These are phyloP conservation scores for Trididemnum clinides DNA, from an alignment of 23 tunicate species.

Conservation along the genomic window DNA sequence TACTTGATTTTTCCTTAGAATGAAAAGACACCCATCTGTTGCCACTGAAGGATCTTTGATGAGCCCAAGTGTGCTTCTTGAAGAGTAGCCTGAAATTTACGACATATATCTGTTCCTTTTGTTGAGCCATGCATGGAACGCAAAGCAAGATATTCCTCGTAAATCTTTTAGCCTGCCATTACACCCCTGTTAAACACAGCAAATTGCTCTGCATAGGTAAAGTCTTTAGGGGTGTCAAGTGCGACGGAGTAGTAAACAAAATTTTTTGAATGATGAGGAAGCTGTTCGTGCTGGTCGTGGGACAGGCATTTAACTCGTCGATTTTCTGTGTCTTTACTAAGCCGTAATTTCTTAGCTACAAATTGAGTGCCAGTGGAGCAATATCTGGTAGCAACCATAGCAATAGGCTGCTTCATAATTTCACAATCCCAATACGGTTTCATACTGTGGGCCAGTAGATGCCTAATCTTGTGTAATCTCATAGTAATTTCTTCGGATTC, in stretches of 20 bases:
- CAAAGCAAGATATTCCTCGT: slow-evolving; percentile 39
- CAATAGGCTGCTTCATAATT: neutral
- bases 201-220: slow-evolving; percentile 20
- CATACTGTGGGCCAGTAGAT: slow-evolving; percentile 42
- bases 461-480: slow-evolving; percentile 16
- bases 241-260: too few species aligned
- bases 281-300: slow-evolving; percentile 20
- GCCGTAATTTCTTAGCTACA: slow-evolving; percentile 10
- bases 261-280: neutral
- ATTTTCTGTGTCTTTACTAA: slow-evolving; percentile 15
- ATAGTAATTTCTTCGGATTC: slow-evolving; percentile 12
- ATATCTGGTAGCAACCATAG: neutral
- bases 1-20: slow-evolving; percentile 45
- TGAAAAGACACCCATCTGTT: slow-evolving; percentile 59
- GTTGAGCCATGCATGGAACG: too few species aligned
- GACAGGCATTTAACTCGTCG: slow-evolving; percentile 14
- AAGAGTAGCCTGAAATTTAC: slow-evolving; percentile 39
- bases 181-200: slow-evolving; percentile 45
- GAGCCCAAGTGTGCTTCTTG: slow-evolving; percentile 20
- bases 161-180: slow-evolving; percentile 22
- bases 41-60: slow-evolving; percentile 37
- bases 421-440: slow-evolving; percentile 21
- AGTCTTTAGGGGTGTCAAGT: slow-evolving; percentile 21
- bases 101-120: too few species aligned
- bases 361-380: neutral